These are phyloP conservation scores for Selenia dentaria DNA, from an alignment of 2,888 invertebrate genomes.

Conservation along the genomic window DNA sequence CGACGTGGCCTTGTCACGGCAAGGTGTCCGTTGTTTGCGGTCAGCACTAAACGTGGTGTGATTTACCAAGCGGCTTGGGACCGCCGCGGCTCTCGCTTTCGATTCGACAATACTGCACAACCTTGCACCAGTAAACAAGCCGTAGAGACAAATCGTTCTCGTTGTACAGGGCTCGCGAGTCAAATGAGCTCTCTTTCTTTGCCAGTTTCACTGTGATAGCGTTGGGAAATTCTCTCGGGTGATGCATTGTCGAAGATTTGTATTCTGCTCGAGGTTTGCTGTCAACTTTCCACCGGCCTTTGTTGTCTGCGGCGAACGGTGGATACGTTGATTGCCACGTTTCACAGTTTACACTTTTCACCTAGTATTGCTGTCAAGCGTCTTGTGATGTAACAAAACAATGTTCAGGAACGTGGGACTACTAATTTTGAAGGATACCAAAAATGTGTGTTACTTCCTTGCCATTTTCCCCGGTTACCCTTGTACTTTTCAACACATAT, in stretches of 20 bases:
- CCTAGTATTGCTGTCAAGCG: slow-evolving; percentile 12
- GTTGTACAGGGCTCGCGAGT: slow-evolving; percentile 23
- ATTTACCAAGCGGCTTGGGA: slow-evolving; percentile 60
- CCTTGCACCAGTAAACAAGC: slow-evolving; percentile 44
- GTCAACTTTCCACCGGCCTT: slow-evolving; percentile 77
- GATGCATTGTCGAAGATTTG: slow-evolving; percentile 76
- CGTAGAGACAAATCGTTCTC: slow-evolving; percentile 27
- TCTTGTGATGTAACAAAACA: background rate
- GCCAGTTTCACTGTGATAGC: slow-evolving; percentile 55
- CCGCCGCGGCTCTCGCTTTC: slow-evolving; percentile 57
- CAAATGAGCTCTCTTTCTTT: slow-evolving; percentile 56
- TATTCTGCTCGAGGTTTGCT: slow-evolving; percentile 63
- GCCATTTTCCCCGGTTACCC: no score
- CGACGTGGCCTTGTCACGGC: slow-evolving; percentile 62
- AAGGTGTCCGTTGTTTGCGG: slow-evolving; percentile 76
- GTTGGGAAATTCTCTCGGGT: slow-evolving; percentile 70
- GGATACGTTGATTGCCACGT: slow-evolving; percentile 52
- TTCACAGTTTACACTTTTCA: slow-evolving; percentile 48
- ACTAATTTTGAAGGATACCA: no score
- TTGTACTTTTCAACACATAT: no score
- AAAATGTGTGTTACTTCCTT: no score
- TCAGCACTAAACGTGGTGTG: slow-evolving; percentile 65
- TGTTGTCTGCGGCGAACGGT: slow-evolving; percentile 52
- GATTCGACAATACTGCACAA: slow-evolving; percentile 57
- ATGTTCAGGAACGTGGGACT: background rate